Evolutionary conservation across 1,140 invertebrate genomes (phyloP), one percentile per base, ranked within the genome.

Genomic region (Nomia melanderi): DNA sequence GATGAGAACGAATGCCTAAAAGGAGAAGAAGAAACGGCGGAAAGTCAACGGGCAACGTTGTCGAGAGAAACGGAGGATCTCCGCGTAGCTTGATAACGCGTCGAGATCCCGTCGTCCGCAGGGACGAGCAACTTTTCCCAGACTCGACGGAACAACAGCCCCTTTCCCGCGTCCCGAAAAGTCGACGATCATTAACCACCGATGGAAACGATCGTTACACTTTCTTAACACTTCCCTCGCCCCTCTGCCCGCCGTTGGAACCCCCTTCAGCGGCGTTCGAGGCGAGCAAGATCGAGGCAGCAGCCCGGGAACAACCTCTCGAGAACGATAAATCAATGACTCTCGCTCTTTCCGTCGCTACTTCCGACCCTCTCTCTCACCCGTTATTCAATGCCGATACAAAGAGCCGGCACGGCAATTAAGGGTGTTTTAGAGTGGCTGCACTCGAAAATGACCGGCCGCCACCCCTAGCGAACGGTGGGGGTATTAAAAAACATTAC

Each of bases 401-500:
- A 90, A 83, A 88, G 85, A 86, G 77, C 82, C 83, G 87, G 88
- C 85, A 86, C 82, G 87, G 91, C 91, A 92, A 92, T 92, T 92
- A 92, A 92, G 91, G 90, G 89, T 92, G 90, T 92, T 92, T 92
- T 92, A 85, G 89, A 92, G 91, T 92, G 88, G 90, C 78, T 91
- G 88, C 87, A 88, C 88, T 90, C 88, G 83, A 89, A 78, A 88
- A 88, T 86, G 85, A 87, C 81, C 83, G 84, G 64, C 79, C 69
- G n/a, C 47, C 8, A 79, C 79, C 79, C 81, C 72, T 59, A n/a
- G 69, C 41, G 72, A 67, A 78, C 81, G 78, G 84, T 56, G 80
- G 81, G 87, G 90, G 88, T 91, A 92, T 92, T 92, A 92, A 91
- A 92, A 92, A 92, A 89, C 91, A 92, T 92, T 92, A 92, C 91